A percentile compares a stretch with the other conserved stretches of the same genome.
These are phyloP conservation scores for Scaptomyza cyrtandrae DNA, from an alignment of 2,888 invertebrate genomes.

Conservation along the genomic window DNA sequence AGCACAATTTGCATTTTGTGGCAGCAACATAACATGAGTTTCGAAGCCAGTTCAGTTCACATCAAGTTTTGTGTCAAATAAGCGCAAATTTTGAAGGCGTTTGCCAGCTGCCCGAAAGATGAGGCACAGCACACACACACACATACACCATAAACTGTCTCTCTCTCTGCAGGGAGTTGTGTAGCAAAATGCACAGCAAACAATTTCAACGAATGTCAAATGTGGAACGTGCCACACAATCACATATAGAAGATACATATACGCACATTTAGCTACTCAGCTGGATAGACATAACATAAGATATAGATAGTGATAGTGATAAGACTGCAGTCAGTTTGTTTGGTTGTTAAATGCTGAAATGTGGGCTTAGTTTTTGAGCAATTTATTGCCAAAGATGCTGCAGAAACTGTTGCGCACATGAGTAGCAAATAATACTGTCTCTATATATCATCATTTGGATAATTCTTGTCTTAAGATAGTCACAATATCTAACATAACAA, in stretches of 20 bases:
- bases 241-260: constrained; percentile 1
- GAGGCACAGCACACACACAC: too few relatives aligned
- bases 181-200: constrained; percentile 60
- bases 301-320: constrained; percentile 37
- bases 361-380: constrained; percentile 13
- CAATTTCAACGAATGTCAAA: constrained; percentile 63
- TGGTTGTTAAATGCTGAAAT: constrained; percentile 29
- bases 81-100: constrained; percentile 65
- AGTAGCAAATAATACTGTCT: neutral
- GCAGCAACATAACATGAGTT: constrained; percentile 15
- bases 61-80: constrained; percentile 75
- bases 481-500: neutral
- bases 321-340: constrained; percentile 31
- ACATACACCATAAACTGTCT: constrained; percentile 34
- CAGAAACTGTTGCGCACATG: constrained; percentile 9
- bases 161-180: constrained; percentile 33
- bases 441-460: neutral
- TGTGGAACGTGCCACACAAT: constrained; percentile 42
- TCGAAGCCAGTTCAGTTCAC: constrained; percentile 14
- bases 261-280: constrained; percentile 10
- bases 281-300: neutral
- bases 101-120: constrained; percentile 32
- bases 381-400: constrained; percentile 35
- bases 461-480: neutral
- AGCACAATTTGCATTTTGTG: constrained; percentile 72